These are phyloP conservation scores for Phalloptychus januarius DNA, from an alignment of 2,797 vertebrate species.

Conservation along the genomic window DNA sequence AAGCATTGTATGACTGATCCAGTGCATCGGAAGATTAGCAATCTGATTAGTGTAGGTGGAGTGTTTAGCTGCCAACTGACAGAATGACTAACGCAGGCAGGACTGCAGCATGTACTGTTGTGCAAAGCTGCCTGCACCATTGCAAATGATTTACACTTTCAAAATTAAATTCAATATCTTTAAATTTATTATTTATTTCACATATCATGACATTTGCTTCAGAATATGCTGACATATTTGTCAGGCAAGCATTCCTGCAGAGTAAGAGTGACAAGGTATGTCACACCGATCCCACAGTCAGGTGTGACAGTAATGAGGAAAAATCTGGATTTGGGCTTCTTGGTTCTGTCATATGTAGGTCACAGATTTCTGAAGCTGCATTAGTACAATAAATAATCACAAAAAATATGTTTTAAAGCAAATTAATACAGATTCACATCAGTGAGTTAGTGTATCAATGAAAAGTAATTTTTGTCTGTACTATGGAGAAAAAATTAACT, in stretches of 20 bases:
- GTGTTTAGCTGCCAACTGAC: slow-evolving; percentile 64
- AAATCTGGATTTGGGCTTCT: slow-evolving; percentile 28
- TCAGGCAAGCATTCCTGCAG: slow-evolving; percentile 34
- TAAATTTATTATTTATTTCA: background rate
- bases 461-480: background rate
- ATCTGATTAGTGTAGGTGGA: slow-evolving; percentile 64
- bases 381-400: background rate
- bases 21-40: slow-evolving; percentile 67
- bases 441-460: background rate
- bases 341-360: slow-evolving; percentile 38
- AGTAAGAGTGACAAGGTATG: slow-evolving; percentile 40
- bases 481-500: background rate
- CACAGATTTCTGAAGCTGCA: slow-evolving; percentile 16
- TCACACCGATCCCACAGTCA: slow-evolving; percentile 44
- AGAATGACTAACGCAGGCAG: slow-evolving; percentile 44
- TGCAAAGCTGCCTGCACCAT: slow-evolving; percentile 21
- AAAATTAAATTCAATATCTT: background rate
- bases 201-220: slow-evolving; percentile 4
- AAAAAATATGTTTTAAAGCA: background rate
- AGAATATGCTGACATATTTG: slow-evolving; percentile 47
- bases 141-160: slow-evolving; percentile 2
- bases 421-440: background rate
- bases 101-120: slow-evolving; percentile 31
- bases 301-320: slow-evolving; percentile 32
- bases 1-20: slow-evolving; percentile 63